These are phyloP conservation scores for Vanessa tameamea DNA, from an alignment of 1,140 invertebrate species.

Conservation along the genomic window DNA sequence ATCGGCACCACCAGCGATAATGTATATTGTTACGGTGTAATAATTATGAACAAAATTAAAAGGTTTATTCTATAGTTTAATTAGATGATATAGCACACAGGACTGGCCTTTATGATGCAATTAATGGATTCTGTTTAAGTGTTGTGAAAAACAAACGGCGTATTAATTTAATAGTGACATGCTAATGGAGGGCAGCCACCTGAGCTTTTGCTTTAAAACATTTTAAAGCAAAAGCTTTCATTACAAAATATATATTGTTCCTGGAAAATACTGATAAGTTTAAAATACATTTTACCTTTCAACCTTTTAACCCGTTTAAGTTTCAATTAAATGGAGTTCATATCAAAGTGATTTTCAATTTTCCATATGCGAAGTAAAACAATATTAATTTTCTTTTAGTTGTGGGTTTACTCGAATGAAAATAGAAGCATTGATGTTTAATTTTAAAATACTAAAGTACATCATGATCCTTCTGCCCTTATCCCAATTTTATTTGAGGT, in stretches of 20 bases:
- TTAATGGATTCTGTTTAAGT: constrained; percentile 60
- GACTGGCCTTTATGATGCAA: constrained; percentile 60
- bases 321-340: constrained; percentile 11
- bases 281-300: constrained; percentile 8
- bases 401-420: background rate
- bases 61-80: constrained; percentile 53
- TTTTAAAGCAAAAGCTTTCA: too few species aligned
- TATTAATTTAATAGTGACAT: constrained; percentile 66
- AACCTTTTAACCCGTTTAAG: constrained; percentile 4
- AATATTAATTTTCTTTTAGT: background rate
- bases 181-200: constrained; percentile 58
- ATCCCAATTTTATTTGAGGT: too few species aligned
- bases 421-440: too few species aligned
- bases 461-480: too few species aligned
- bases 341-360: constrained; percentile 15
- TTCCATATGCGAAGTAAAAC: constrained; percentile 25
- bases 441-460: too few species aligned
- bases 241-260: constrained; percentile 25
- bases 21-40: background rate
- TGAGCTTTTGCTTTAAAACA: constrained; percentile 44
- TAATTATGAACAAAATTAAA: constrained; percentile 26
- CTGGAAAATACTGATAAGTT: constrained; percentile 25
- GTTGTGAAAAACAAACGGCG: constrained; percentile 61
- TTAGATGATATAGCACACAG: constrained; percentile 46
- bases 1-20: too few species aligned